These are phyloP conservation scores for Charanyca ferruginea DNA, from an alignment of 2,888 invertebrate genomes.

Conservation along the genomic window DNA sequence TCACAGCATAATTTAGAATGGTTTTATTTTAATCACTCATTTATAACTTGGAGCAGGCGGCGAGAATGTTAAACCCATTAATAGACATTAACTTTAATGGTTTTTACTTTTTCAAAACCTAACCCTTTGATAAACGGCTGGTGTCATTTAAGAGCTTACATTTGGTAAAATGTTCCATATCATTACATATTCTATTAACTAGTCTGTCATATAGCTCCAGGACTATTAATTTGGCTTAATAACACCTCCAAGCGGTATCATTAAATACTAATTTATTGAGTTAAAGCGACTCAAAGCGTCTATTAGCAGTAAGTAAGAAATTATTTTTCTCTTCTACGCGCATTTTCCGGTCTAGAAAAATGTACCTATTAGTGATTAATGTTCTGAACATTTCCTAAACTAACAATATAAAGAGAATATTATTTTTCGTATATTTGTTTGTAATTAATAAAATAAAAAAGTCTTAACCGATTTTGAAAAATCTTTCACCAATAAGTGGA, in stretches of 20 bases:
- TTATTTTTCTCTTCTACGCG: not conserved
- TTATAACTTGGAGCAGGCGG: conserved; percentile 15
- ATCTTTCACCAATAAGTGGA: too few species aligned
- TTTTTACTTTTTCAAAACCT: conserved; percentile 23
- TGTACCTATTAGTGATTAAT: not conserved
- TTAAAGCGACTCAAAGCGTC: conserved; percentile 17
- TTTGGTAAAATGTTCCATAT: conserved; percentile 4
- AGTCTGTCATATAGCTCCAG: not conserved
- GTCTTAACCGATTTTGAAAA: too few species aligned
- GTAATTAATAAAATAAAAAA: too few species aligned
- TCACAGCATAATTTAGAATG: not conserved
- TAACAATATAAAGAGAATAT: too few species aligned
- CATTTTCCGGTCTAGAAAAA: not conserved
- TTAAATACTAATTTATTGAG: conserved; percentile 12
- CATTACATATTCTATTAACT: not conserved
- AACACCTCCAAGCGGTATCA: conserved; percentile 7
- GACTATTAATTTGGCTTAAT: conserved; percentile 1
- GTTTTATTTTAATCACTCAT: conserved; percentile 21
- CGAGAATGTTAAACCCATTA: conserved; percentile 29
- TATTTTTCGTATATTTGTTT: too few species aligned
- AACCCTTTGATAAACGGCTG: conserved; percentile 30
- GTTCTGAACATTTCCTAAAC: not conserved
- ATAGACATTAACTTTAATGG: conserved; percentile 33
- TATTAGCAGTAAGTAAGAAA: not conserved
- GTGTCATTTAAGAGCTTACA: conserved; percentile 14